Conservation (phyloP, 37 sponge, comb jelly and placozoan genomes). For the Eunapius fragilis region DNA sequence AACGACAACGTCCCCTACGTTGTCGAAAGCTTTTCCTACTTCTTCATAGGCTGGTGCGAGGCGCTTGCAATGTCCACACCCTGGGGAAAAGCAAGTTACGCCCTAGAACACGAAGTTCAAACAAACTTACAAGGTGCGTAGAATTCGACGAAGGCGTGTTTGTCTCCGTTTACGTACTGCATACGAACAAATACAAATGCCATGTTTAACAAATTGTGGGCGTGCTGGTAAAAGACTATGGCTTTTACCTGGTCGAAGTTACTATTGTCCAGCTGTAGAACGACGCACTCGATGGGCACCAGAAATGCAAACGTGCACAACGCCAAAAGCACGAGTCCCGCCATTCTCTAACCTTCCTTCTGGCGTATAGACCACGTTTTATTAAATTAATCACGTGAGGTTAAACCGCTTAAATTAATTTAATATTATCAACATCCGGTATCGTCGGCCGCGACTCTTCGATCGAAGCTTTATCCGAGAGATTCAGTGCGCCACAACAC, state of each 20-base stretch:
- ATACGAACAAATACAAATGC: constrained; percentile 5
- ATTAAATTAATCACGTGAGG: background rate
- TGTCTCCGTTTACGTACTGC: constrained; percentile 91
- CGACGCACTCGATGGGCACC: constrained; percentile 31
- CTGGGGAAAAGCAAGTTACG: constrained; percentile 23
- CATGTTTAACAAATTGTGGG: too few relatives aligned
- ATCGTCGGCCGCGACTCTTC: too few relatives aligned
- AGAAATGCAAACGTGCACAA: background rate
- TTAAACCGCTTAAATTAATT: too few relatives aligned
- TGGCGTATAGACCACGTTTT: background rate
- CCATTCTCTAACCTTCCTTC: too few relatives aligned
- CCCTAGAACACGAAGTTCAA: background rate
- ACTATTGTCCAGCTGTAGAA: constrained; percentile 66
- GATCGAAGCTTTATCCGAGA: too few relatives aligned
- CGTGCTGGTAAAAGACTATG: background rate
- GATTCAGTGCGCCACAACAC: too few relatives aligned
- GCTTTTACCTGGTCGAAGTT: constrained; percentile 91
- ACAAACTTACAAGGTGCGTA: constrained; percentile 93
- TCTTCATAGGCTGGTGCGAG: constrained; percentile 93
- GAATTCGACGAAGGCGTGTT: constrained; percentile 92
- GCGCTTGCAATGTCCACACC: constrained; percentile 98
- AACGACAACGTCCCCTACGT: constrained; percentile 69
- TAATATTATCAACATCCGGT: too few relatives aligned
- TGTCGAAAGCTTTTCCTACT: constrained; percentile 85
- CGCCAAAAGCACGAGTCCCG: too few relatives aligned